A percentile compares a stretch with the other conserved stretches of the same genome.
These are phyloP conservation scores for Echinarachnius parma DNA, from an alignment of 53 echinoderm and acorn worm genomes.

Conservation along the genomic window DNA sequence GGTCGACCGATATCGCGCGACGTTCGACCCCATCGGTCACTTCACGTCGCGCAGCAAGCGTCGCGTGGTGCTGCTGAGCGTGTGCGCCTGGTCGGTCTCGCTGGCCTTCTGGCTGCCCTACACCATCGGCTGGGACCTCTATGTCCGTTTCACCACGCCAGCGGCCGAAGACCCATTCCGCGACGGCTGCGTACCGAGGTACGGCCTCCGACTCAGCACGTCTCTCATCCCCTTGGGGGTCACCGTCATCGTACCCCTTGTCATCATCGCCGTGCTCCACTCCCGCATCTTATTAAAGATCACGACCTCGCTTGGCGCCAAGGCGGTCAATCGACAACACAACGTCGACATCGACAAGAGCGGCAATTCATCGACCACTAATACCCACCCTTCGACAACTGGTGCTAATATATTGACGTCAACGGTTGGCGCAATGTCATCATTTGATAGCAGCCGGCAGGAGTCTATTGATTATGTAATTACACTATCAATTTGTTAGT, in stretches of 20 bases:
- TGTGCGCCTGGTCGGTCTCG: background rate
- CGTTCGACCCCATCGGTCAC: conserved; percentile 29
- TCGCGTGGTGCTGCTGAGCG: background rate
- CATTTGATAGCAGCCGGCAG: too few species aligned
- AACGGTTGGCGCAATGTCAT: too few species aligned
- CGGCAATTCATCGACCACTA: too few species aligned
- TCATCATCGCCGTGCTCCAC: conserved; percentile 12
- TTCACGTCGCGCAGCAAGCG: conserved; percentile 5
- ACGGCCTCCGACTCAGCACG: conserved; percentile 4
- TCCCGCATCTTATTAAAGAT: conserved; percentile 24
- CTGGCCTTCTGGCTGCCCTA: conserved; percentile 18
- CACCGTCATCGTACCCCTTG: conserved; percentile 12
- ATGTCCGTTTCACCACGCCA: conserved; percentile 1
- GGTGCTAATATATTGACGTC: too few species aligned
- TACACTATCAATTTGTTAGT: too few species aligned
- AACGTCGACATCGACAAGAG: too few species aligned
- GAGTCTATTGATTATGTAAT: too few species aligned
- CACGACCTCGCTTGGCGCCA: background rate
- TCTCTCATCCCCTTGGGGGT: conserved; percentile 9
- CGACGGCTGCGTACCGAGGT: conserved; percentile 24
- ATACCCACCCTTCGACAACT: too few species aligned
- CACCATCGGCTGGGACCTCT: conserved; percentile 2
- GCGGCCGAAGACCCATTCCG: background rate
- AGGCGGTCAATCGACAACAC: background rate
- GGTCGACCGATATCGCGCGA: conserved; percentile 7